Evolutionary conservation across 53 echinoderm and acorn worm species (phyloP).

Genomic region (Mesocentrotus franciscanus): DNA sequence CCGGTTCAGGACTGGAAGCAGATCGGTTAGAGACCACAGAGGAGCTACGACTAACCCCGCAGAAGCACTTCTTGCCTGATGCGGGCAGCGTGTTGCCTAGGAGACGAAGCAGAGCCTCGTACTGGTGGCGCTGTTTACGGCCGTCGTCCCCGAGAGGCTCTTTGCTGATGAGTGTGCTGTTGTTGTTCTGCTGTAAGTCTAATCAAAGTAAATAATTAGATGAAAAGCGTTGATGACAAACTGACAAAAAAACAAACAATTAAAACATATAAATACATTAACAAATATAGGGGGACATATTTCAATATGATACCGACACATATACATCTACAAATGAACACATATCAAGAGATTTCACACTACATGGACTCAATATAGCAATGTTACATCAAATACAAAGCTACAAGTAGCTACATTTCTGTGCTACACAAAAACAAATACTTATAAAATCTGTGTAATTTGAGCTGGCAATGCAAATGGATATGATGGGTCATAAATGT

Average conservation of each 20-base stretch:
- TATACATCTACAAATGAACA: not conserved
- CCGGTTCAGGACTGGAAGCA: slow-evolving; percentile 87
- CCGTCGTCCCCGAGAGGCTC: slow-evolving; percentile 88
- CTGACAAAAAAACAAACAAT: not conserved
- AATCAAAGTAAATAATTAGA: not conserved
- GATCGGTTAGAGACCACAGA: slow-evolving; percentile 96
- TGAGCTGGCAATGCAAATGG: not conserved
- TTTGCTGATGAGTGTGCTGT: slow-evolving; percentile 88
- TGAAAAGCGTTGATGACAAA: not conserved
- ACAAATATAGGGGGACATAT: not conserved
- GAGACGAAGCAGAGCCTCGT: slow-evolving; percentile 88
- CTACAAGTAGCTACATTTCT: too few relatives aligned
- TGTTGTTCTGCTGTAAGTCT: slow-evolving; percentile 99
- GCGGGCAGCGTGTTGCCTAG: slow-evolving; percentile 92
- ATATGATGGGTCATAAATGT: not conserved
- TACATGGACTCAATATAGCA: not conserved
- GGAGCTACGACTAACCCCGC: slow-evolving; percentile 95
- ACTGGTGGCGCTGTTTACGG: slow-evolving; percentile 85
- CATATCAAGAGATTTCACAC: not conserved
- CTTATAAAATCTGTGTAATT: not conserved
- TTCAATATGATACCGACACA: not conserved
- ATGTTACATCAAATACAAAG: not conserved
- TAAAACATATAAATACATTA: not conserved
- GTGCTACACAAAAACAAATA: not conserved
- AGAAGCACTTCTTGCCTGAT: slow-evolving; percentile 89